Percentiles rank a stretch among this genome's conserved stretches.
Evolutionary conservation across 2,113 vertebrate genomes (phyloP).

Genomic region (Hystrix cristata): DNA sequence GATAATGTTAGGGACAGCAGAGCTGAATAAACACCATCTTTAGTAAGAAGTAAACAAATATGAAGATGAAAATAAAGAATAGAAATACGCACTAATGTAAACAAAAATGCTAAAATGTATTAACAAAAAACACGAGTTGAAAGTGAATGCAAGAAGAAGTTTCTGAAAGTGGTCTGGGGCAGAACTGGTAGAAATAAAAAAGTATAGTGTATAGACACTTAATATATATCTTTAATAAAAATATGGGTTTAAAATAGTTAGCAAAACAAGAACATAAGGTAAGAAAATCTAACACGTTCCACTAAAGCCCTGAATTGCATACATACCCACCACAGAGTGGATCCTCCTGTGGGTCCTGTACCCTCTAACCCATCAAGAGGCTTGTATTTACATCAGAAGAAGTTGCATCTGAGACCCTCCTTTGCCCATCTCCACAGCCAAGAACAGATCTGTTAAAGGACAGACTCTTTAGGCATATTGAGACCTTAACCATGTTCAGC

Average conservation of each 20-base stretch:
- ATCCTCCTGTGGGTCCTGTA: not conserved
- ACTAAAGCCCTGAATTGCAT: not conserved
- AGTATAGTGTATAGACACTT: not conserved
- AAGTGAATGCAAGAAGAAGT: not conserved
- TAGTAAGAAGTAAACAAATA: not conserved
- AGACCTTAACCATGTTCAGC: not conserved
- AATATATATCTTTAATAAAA: not conserved
- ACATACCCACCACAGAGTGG: too few species aligned
- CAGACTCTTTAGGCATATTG: not conserved
- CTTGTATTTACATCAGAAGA: not conserved
- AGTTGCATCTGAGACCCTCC: not conserved
- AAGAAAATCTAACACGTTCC: fast-evolving
- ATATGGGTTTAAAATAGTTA: not conserved
- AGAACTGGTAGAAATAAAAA: not conserved
- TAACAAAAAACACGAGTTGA: not conserved
- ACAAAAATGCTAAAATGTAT: not conserved
- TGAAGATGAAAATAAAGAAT: not conserved
- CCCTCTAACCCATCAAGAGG: too few species aligned
- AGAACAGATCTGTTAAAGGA: not conserved
- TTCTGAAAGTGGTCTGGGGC: not conserved
- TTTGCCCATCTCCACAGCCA: not conserved
- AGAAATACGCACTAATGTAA: not conserved
- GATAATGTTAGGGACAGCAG: not conserved
- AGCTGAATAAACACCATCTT: not conserved
- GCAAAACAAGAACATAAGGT: not conserved